phyloP scores from a whole-genome alignment of 2,113 vertebrate species.

The Trematocara marginatum region DNA sequence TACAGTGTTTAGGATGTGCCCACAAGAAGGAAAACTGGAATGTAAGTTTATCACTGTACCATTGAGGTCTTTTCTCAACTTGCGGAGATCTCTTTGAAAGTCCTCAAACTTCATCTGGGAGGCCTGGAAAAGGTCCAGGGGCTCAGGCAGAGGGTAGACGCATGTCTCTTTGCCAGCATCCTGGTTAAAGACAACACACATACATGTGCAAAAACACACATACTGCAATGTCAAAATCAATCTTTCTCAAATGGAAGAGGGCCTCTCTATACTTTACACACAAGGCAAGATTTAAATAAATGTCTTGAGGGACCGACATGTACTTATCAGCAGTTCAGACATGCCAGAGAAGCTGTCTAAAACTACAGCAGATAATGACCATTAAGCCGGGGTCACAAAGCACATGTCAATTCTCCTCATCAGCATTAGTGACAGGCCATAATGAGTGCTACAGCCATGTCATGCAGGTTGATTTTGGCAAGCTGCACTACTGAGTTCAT shows the following conservation, averaged over 20 bases:
- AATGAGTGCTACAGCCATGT: slow-evolving; percentile 45
- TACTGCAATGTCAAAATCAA: slow-evolving; percentile 35
- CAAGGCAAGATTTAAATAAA: slow-evolving; percentile 21
- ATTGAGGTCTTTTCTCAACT: slow-evolving; percentile 88
- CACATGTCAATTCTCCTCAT: slow-evolving; percentile 3
- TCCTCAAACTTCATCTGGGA: slow-evolving; percentile 98
- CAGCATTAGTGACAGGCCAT: slow-evolving; percentile 27
- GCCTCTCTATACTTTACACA: slow-evolving; percentile 29
- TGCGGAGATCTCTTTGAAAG: slow-evolving; percentile 93
- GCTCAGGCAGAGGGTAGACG: slow-evolving; percentile 88
- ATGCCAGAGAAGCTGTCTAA: slow-evolving; percentile 4
- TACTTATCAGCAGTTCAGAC: slow-evolving; percentile 38
- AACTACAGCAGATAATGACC: slow-evolving; percentile 27
- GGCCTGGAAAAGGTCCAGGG: slow-evolving; percentile 92
- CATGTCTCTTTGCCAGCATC: slow-evolving; percentile 89
- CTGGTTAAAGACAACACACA: slow-evolving; percentile 67
- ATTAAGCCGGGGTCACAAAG: not conserved
- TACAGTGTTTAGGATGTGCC: not conserved
- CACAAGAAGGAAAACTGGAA: not conserved
- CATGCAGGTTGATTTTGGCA: slow-evolving; percentile 70
- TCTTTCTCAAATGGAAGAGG: slow-evolving; percentile 19
- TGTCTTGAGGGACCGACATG: slow-evolving; percentile 7
- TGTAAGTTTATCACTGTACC: slow-evolving; percentile 63
- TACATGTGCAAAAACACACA: slow-evolving; percentile 21
- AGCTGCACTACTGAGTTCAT: slow-evolving; percentile 61